Percentiles rank a stretch among this genome's conserved stretches.
Conservation (phyloP, 2,113 vertebrate species). For the Myocastor coypus region DNA sequence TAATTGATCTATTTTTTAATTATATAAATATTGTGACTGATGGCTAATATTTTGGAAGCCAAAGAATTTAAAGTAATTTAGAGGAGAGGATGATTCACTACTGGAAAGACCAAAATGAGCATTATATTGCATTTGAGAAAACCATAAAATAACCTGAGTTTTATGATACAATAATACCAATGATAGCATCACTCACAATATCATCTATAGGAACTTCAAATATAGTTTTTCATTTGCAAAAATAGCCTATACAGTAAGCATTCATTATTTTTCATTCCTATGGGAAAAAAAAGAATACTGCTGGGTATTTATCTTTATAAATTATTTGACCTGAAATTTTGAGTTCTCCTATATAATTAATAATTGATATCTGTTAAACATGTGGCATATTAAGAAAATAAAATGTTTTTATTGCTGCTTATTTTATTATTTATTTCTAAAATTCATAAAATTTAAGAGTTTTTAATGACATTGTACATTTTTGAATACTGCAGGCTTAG, state of each 20-base stretch:
- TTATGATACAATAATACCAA: neutral
- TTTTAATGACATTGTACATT: conserved; percentile 66
- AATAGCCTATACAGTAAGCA: neutral
- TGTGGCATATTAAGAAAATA: neutral
- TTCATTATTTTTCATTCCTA: neutral
- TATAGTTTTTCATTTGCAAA: conserved; percentile 44
- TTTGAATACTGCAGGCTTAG: conserved; percentile 72
- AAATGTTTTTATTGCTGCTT: neutral
- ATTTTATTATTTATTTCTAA: conserved; percentile 70
- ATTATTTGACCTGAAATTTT: conserved; percentile 37
- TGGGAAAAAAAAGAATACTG: neutral
- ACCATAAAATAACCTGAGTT: neutral
- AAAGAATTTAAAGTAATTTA: conserved; percentile 39
- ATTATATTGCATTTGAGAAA: neutral
- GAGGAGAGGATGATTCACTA: conserved; percentile 45
- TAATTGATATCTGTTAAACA: neutral
- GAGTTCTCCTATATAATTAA: conserved; percentile 8
- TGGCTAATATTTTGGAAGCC: conserved; percentile 3
- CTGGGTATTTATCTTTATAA: conserved; percentile 10
- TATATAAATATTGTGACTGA: conserved; percentile 50
- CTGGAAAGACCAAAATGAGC: conserved; percentile 14
- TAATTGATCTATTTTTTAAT: conserved; percentile 22
- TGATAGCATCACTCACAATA: neutral
- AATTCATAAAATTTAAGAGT: conserved; percentile 61
- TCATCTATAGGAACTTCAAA: conserved; percentile 5